Base-by-base conservation (phyloP, 2,797 vertebrate species). In the Sphenodon punctatus region DNA sequence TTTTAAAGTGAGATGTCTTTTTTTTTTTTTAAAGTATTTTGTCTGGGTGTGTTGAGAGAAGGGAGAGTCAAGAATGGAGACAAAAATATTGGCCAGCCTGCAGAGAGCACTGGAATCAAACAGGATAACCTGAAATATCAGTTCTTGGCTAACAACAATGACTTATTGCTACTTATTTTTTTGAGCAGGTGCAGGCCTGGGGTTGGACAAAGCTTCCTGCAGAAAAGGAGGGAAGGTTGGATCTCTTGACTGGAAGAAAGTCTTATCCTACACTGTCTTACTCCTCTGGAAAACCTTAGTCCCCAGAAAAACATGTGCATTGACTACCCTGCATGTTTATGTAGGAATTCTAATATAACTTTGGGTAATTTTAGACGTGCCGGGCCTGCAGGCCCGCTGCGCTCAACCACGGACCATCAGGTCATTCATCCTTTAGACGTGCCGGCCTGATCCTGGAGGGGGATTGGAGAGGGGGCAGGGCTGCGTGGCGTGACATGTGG, bases 211-310 rank as follows among this genome's bases (percentile, higher is more conserved):
- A n/a, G 22, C 27, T 23, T 41, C 71, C 1, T 76, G 63, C 43
- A 39, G 48, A 0, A 9, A 69, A n/a, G n/a, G 36, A 5, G 3
- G 12, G 48, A 51, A n/a, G n/a, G 14, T 51, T 53, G 53, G 17
- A 8, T 53, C 53, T 30, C 51, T 53, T 23, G 20, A 32, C 20
- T 20, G 53, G 4, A 68, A 85, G 46, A n/a, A 55, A 67, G 51
- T 1, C 20, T 53, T 34, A 27, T 60, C 3, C 3, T 1, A 2
- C 0, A 7, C 34, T 25, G 77, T 60, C 46, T 7, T 41, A 7
- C 0, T 0, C 10, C 42, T 25, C 41, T 7, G 39, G 16, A 7
- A 0, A 6, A 1, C 4, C 63, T 55, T 6, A 66, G 42, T 3
- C 7, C 38, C 53, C 46, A 13, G 64, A 32, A 51, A 14, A 16